Conservation (phyloP, 2,888 invertebrate species). For the Yponomeuta malinellus region DNA sequence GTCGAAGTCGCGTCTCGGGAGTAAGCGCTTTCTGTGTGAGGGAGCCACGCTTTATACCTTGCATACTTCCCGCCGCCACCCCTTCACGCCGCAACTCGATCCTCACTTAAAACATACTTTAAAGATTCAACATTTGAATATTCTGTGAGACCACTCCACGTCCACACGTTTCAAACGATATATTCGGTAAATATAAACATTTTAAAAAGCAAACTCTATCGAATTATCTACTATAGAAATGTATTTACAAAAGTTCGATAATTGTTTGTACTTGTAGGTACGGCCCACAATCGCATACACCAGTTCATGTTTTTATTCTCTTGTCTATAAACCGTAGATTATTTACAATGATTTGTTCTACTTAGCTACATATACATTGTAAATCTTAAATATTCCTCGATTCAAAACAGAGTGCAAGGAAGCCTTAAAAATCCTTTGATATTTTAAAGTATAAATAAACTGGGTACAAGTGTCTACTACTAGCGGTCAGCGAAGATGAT, state of each 20-base stretch:
- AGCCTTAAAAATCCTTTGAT: constrained; percentile 75
- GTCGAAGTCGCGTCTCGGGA: background rate
- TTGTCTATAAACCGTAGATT: constrained; percentile 59
- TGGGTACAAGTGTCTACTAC: constrained; percentile 68
- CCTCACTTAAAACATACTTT: background rate
- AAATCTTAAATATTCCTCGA: constrained; percentile 44
- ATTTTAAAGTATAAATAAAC: constrained; percentile 58
- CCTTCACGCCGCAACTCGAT: background rate
- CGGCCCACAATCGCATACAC: constrained; percentile 50
- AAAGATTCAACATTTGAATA: background rate
- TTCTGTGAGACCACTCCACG: background rate
- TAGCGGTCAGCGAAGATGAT: constrained; percentile 58
- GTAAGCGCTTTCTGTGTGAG: background rate
- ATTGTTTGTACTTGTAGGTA: constrained; percentile 25
- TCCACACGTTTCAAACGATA: background rate
- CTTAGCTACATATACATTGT: constrained; percentile 25
- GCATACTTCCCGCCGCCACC: background rate
- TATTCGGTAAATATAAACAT: background rate
- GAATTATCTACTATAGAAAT: constrained; percentile 21
- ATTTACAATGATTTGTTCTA: constrained; percentile 63
- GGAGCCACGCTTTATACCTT: background rate
- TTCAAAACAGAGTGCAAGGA: constrained; percentile 52
- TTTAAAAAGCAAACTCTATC: background rate
- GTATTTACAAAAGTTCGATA: constrained; percentile 37
- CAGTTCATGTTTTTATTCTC: constrained; percentile 65